Conservation (phyloP, 2,113 vertebrate genomes). For the Ranitomeya imitator region DNA sequence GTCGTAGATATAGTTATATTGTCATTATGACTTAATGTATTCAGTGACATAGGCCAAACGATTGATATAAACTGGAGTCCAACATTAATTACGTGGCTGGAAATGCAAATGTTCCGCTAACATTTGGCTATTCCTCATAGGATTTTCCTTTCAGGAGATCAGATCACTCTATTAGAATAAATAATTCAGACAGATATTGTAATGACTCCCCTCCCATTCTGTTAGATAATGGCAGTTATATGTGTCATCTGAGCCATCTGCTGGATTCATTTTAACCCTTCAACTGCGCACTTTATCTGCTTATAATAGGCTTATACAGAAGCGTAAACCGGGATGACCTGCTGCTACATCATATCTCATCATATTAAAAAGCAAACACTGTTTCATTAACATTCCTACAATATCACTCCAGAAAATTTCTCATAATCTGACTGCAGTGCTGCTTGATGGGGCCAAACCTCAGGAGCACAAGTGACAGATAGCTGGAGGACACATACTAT, state of each 20-base stretch:
- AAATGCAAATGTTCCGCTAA: conserved; percentile 16
- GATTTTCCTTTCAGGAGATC: conserved; percentile 26
- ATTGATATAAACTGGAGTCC: background rate
- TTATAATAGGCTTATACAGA: background rate
- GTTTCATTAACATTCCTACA: background rate
- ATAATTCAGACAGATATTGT: conserved; percentile 48
- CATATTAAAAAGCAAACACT: conserved; percentile 2
- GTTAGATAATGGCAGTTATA: conserved; percentile 50
- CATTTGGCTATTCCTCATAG: conserved; percentile 22
- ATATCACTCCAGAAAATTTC: background rate
- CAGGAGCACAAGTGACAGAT: background rate
- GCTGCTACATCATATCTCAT: background rate
- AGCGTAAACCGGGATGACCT: background rate
- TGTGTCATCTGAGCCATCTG: conserved; percentile 40
- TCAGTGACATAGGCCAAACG: background rate
- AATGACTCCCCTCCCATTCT: conserved; percentile 29
- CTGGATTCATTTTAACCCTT: conserved; percentile 25
- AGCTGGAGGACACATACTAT: no score
- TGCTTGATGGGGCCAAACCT: background rate
- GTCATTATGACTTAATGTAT: background rate
- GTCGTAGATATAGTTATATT: background rate
- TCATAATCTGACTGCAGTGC: background rate
- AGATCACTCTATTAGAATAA: conserved; percentile 47
- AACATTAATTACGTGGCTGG: background rate
- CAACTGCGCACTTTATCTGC: background rate